phyloP scores from a whole-genome alignment of 1,140 invertebrate genomes.

The Drosophila ananassae region DNA sequence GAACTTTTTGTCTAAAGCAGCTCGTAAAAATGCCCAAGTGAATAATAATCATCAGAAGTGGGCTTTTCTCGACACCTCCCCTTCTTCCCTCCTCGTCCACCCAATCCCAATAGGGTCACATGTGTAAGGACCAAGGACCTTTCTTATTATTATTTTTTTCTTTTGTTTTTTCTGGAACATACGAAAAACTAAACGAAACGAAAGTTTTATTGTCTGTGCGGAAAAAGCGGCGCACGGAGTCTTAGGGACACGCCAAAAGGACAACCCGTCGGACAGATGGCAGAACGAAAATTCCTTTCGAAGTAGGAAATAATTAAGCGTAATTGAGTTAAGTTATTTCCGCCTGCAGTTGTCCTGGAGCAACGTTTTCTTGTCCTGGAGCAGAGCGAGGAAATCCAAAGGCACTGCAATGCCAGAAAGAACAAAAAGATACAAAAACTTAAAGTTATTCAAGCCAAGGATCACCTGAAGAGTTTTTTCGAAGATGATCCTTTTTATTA shows the following conservation, averaged over 20 bases:
- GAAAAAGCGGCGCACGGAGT: slow-evolving; percentile 26
- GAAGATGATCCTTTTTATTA: too few relatives aligned
- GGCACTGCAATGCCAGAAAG: slow-evolving; percentile 15
- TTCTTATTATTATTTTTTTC: background rate
- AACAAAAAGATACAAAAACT: background rate
- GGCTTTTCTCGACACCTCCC: slow-evolving; percentile 37
- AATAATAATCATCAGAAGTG: slow-evolving; percentile 81
- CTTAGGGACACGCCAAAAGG: slow-evolving; percentile 34
- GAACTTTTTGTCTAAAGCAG: slow-evolving; percentile 80
- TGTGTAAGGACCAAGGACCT: slow-evolving; percentile 37
- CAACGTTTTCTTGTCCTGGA: slow-evolving; percentile 7
- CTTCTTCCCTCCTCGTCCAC: background rate
- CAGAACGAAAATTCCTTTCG: slow-evolving; percentile 60
- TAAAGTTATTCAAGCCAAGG: background rate
- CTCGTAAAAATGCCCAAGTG: slow-evolving; percentile 83
- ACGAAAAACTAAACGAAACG: slow-evolving; percentile 69
- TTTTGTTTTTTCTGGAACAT: slow-evolving; percentile 30
- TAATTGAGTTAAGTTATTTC: slow-evolving; percentile 83
- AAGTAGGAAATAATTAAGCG: slow-evolving; percentile 83
- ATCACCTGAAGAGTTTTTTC: too few relatives aligned
- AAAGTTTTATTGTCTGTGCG: slow-evolving; percentile 78
- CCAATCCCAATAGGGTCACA: slow-evolving; percentile 47
- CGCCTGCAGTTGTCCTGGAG: slow-evolving; percentile 60
- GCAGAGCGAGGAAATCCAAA: background rate
- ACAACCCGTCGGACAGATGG: slow-evolving; percentile 29